Conservation (phyloP, 2,797 vertebrate species). For the Helicolenus hilgendorfi region DNA sequence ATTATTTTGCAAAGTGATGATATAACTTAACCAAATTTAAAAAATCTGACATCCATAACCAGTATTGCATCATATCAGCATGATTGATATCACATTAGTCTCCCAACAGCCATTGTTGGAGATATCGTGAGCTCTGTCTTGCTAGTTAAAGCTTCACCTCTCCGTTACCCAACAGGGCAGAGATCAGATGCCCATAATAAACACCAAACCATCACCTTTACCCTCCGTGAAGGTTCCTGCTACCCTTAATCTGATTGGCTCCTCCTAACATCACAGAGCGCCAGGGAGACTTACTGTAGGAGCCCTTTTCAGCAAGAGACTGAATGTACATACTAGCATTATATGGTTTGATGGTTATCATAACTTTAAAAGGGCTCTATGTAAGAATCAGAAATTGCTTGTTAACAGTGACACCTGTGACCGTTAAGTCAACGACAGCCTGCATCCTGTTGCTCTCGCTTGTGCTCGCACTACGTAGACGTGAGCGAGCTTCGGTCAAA, state of each 20-base stretch:
- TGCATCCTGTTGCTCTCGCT: no score
- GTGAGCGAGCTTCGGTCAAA: no score
- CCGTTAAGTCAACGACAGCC: no score
- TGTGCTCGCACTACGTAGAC: fast-evolving
- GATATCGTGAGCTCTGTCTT: neutral
- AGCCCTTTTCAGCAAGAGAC: neutral
- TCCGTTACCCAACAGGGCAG: slow-evolving; percentile 36
- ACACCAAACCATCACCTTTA: slow-evolving; percentile 35
- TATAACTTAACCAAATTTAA: neutral
- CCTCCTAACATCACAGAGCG: slow-evolving; percentile 24
- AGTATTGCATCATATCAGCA: neutral
- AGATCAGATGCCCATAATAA: slow-evolving; percentile 53
- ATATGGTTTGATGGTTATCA: neutral
- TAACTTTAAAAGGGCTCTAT: neutral
- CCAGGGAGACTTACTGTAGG: neutral
- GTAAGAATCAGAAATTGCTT: no score
- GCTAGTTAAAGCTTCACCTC: neutral
- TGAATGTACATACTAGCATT: neutral
- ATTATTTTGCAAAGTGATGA: neutral
- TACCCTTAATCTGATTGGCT: slow-evolving; percentile 69
- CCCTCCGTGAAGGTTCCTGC: slow-evolving; percentile 25
- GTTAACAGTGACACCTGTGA: no score
- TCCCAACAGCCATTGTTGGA: neutral
- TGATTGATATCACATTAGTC: neutral
- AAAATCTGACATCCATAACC: neutral